Evolutionary conservation across 1,140 invertebrate genomes (phyloP).

Genomic region (Halesus radiatus): DNA sequence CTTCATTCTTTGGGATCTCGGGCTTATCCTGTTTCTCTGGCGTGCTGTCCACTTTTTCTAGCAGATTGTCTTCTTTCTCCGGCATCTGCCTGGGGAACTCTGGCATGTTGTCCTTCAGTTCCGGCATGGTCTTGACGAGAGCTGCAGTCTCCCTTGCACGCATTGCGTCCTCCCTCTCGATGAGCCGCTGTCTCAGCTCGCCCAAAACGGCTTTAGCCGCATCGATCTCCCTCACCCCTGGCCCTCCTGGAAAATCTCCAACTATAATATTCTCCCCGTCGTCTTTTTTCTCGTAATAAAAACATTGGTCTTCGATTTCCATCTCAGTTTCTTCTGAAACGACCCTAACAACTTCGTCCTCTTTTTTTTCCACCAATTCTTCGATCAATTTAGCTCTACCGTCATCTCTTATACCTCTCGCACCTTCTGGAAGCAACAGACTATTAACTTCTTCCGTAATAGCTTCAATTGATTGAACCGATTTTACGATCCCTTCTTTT

Average conservation of each 20-base stretch:
- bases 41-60: too few species aligned
- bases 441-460: not conserved
- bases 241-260: slow-evolving; percentile 46
- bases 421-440: too few species aligned
- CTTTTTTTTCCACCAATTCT: too few species aligned
- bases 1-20: too few species aligned
- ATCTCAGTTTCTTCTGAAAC: slow-evolving; percentile 50
- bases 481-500: not conserved
- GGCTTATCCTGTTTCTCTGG: too few species aligned
- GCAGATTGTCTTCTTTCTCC: not conserved
- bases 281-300: slow-evolving; percentile 53
- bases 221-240: slow-evolving; percentile 47
- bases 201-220: slow-evolving; percentile 48
- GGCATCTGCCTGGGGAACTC: slow-evolving; percentile 67
- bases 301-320: slow-evolving; percentile 52
- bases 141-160: slow-evolving; percentile 66
- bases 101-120: slow-evolving; percentile 62
- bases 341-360: not conserved
- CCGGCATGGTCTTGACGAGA: slow-evolving; percentile 66
- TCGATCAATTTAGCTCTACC: too few species aligned
- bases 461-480: slow-evolving; percentile 2
- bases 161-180: slow-evolving; percentile 67
- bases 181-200: slow-evolving; percentile 63
- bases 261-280: slow-evolving; percentile 21
- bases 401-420: too few species aligned